Evolutionary conservation across 2,888 invertebrate genomes (phyloP), one percentile per base, ranked within the genome.

Genomic region (Ptilodon capucinus): DNA sequence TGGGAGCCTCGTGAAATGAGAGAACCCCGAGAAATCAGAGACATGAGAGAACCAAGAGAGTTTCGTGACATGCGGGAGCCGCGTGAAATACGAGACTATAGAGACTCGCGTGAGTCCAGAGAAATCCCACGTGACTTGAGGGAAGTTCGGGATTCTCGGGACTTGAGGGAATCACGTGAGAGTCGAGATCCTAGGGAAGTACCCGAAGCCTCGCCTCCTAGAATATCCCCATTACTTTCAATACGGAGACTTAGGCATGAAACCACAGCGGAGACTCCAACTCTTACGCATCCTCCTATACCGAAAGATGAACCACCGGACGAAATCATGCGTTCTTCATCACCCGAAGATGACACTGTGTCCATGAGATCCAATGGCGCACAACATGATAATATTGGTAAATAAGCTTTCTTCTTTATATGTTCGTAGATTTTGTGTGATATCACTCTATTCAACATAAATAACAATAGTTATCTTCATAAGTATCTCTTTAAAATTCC

Each of bases 301-400:
- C 93, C 86, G 51, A 92, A 91, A 81, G 91, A 91, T 55, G 92
- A 92, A 61, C 91, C 91, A 14, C 91, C 91, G 49, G 92, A 92
- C 73, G 92, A 92, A 63, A 81, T 82, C 8, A 86, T 90, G 79
- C 84, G 92, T 57, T 83, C 92, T 34, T 91, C 92, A 38, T 92
- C 93, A 35, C 92, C 93, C 9, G 93, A 93, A 79, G 93, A 92
- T 58, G 92, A 93, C 65, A 81, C 91, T 42, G 91, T 92, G 58
- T 93, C 93, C 59, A 74, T 91, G 67, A 82, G 91, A 74, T 91
- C 91, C 40, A 92, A 92, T 68, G 91, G 91, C 57, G 88, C 91
- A 56, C 90, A 85, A 74, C 92, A 90, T 74, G 93, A 93, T 68
- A 75, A 52, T 59, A 86, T 93, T 74, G 93, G 93, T 86, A 79